Conservation (phyloP, 2,888 invertebrate species). For the Trissolcus japonicus region DNA sequence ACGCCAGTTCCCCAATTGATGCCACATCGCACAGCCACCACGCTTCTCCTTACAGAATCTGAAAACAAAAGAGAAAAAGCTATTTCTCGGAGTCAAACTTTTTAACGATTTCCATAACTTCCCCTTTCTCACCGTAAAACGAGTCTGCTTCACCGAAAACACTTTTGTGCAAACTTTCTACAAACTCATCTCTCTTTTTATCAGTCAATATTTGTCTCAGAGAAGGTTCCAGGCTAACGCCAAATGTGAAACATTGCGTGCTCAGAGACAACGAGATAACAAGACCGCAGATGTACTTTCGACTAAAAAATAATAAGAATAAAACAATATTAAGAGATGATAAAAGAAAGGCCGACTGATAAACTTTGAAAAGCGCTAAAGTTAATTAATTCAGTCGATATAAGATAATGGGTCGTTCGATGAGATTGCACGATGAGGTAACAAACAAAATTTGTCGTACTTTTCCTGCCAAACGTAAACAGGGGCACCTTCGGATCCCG, state of each 20-base stretch:
- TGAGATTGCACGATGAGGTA: not conserved
- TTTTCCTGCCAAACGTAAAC: slow-evolving; percentile 73
- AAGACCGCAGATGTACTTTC: slow-evolving; percentile 73
- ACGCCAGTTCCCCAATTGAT: slow-evolving; percentile 81
- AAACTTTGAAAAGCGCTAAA: not conserved
- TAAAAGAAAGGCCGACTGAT: slow-evolving; percentile 3
- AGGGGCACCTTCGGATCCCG: slow-evolving; percentile 81
- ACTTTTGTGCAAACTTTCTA: slow-evolving; percentile 6
- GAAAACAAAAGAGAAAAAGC: slow-evolving; percentile 61
- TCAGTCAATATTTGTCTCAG: slow-evolving; percentile 70
- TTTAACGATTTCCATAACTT: not conserved
- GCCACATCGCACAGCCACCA: slow-evolving; percentile 80
- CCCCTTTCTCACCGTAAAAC: not conserved
- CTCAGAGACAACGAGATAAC: slow-evolving; percentile 80
- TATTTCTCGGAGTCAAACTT: slow-evolving; percentile 7
- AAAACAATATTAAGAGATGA: not conserved
- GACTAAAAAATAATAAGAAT: slow-evolving; percentile 8
- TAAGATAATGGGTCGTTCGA: not conserved
- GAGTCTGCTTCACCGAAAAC: not conserved
- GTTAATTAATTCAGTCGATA: not conserved
- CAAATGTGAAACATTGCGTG: slow-evolving; percentile 81
- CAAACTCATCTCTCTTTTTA: not conserved
- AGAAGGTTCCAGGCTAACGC: slow-evolving; percentile 78
- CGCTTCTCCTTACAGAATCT: slow-evolving; percentile 78
- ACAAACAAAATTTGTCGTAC: slow-evolving; percentile 45